Conservation (phyloP, 1,140 invertebrate species). For the Pseudobourletiella spinata region DNA sequence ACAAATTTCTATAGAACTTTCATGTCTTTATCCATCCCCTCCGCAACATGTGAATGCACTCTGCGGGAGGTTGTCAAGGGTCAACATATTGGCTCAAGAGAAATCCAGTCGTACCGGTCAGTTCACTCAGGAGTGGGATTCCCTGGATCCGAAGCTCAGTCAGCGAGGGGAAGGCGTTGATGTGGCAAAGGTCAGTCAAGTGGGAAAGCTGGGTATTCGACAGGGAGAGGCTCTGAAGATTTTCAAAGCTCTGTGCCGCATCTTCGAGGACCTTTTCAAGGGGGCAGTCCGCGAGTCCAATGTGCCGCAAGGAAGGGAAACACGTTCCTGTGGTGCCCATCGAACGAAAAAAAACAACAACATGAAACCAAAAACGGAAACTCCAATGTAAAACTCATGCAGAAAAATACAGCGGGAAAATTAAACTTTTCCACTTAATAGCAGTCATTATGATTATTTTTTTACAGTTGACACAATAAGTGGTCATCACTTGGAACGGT, state of each 20-base stretch:
- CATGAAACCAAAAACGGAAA: slow-evolving; percentile 57
- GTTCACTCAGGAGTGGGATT: slow-evolving; percentile 30
- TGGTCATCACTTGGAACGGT: too few relatives aligned
- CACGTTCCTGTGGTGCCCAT: slow-evolving; percentile 26
- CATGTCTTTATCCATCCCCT: too few relatives aligned
- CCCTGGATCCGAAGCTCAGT: slow-evolving; percentile 34
- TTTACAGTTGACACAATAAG: too few relatives aligned
- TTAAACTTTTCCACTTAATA: too few relatives aligned
- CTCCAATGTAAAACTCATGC: too few relatives aligned
- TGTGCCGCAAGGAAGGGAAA: slow-evolving; percentile 72
- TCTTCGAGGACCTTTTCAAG: slow-evolving; percentile 44
- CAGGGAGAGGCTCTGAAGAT: slow-evolving; percentile 68
- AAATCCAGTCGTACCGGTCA: slow-evolving; percentile 29
- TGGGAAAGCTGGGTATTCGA: slow-evolving; percentile 69
- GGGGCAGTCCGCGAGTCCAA: slow-evolving; percentile 78
- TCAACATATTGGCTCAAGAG: too few relatives aligned
- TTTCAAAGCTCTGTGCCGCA: slow-evolving; percentile 53
- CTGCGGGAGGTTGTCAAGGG: too few relatives aligned
- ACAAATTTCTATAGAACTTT: too few relatives aligned
- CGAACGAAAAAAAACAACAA: too few relatives aligned
- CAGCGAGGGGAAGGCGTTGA: slow-evolving; percentile 69
- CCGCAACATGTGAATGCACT: too few relatives aligned
- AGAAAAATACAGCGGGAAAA: too few relatives aligned
- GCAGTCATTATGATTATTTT: too few relatives aligned
- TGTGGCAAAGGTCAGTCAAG: slow-evolving; percentile 78